Percentiles rank a stretch among this genome's conserved stretches.
Evolutionary conservation across 2,888 invertebrate genomes (phyloP).

Genomic region (Temnothorax ravouxi): DNA sequence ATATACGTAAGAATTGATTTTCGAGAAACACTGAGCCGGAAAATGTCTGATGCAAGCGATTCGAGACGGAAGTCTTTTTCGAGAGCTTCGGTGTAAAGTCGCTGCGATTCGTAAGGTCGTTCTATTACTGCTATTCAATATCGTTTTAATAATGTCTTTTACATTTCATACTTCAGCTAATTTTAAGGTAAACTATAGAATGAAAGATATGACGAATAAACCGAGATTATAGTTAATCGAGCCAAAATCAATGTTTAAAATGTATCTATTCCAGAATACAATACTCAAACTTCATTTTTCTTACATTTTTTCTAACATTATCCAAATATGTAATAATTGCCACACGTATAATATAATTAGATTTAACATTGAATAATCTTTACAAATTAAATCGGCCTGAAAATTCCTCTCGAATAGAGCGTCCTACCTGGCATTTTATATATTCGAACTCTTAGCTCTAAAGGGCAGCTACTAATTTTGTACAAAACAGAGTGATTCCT

Average conservation of each 20-base stretch:
- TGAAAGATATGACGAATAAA: neutral
- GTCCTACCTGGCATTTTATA: neutral
- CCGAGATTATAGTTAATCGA: neutral
- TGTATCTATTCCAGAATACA: neutral
- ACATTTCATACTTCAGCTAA: neutral
- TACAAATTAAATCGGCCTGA: neutral
- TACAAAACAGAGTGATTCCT: slow-evolving; percentile 36
- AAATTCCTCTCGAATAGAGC: neutral
- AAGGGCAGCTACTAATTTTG: slow-evolving; percentile 7
- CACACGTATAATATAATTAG: neutral
- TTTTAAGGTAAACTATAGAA: neutral
- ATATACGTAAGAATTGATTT: slow-evolving; percentile 27
- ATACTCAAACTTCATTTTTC: neutral
- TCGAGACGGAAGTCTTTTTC: slow-evolving; percentile 14
- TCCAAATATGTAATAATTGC: neutral
- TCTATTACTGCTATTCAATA: too few species aligned
- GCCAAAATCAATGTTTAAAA: neutral
- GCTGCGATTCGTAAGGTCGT: neutral
- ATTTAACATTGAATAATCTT: neutral
- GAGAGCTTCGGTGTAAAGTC: too few species aligned
- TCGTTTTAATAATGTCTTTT: neutral
- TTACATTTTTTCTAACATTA: neutral
- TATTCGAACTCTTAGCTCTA: neutral
- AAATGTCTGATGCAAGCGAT: slow-evolving; percentile 22
- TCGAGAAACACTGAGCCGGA: slow-evolving; percentile 19